Evolutionary conservation across 2,888 invertebrate genomes (phyloP), one percentile per base, ranked within the genome.

Genomic region (Autographa pulchrina): DNA sequence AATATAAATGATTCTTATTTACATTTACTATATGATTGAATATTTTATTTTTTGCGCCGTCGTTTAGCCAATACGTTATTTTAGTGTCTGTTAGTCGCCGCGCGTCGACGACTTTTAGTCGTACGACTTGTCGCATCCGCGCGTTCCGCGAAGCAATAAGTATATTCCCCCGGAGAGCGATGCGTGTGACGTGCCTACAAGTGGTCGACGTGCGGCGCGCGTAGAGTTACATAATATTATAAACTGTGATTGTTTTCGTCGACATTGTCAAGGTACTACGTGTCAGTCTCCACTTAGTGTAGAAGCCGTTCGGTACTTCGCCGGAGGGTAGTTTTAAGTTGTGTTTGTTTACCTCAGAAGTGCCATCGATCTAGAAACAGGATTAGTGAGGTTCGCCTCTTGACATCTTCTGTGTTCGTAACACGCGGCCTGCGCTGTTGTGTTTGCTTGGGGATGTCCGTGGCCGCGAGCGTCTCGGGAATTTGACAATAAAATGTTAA

Each of bases 1-100:
- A 95, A 95, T 94, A 94, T 94, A 86, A 91, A 81, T 93, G 85
- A 91, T 91, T 90, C 89, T 94, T 95, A 95, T 95, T 95, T 94
- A 95, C 94, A 94, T 92, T 92, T 89, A 88, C 78, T 81, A 86
- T 90, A 84, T 89, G 85, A 87, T 89, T 86, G 87, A 85, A 86
- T 80, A 82, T 79, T 86, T 91, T 89, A 88, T 90, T 91, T 90
- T 88, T 80, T 79, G 88, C 86, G 85, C 85, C 86, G 83, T 86
- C 72, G 75, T 84, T 80, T 85, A 80, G 77, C 71, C 67, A 78
- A 81, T 75, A 78, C 78, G 75, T 79, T 82, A 65, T 78, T 81
- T 81, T 79, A 78, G 77, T 80, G 80, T 84, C 74, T 74, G 70
- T 79, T 75, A 65, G 80, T 66, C 25, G 65, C 54, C 74, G 76